phyloP scores from a whole-genome alignment of 64 coral and sea anemone species.

The Montipora capricornis region DNA sequence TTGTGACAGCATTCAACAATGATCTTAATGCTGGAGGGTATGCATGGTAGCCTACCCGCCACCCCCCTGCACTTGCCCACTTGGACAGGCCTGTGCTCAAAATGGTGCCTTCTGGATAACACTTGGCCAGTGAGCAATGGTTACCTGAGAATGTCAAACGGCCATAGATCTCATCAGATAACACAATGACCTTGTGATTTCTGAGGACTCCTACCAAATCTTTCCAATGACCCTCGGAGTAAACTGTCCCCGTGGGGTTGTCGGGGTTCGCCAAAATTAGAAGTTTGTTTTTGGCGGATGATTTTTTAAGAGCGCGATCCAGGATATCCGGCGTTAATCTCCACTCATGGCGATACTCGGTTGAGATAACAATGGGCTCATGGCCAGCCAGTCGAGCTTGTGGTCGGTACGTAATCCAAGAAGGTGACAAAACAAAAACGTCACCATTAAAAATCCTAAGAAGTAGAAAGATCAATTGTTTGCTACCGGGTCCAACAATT shows the following conservation, averaged over 20 bases:
- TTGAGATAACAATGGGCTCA: constrained; percentile 36
- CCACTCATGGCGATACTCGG: constrained; percentile 52
- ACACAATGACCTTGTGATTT: constrained; percentile 46
- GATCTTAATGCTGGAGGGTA: constrained; percentile 34
- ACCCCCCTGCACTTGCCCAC: constrained; percentile 58
- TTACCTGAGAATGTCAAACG: constrained; percentile 12
- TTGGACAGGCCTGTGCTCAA: constrained; percentile 53
- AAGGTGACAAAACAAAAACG: constrained; percentile 55
- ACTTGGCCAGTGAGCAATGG: constrained; percentile 45
- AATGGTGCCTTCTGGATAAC: constrained; percentile 53
- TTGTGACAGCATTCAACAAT: constrained; percentile 35
- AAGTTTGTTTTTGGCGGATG: constrained; percentile 35
- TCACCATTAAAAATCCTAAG: constrained; percentile 47
- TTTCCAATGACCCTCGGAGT: constrained; percentile 36
- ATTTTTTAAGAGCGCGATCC: constrained; percentile 17
- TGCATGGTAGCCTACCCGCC: constrained; percentile 62
- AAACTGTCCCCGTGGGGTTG: constrained; percentile 60
- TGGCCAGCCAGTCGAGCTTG: constrained; percentile 27
- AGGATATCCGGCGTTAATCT: constrained; percentile 34
- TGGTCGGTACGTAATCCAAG: constrained; percentile 41
- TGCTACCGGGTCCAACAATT: constrained; percentile 66
- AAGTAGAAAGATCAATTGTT: constrained; percentile 48
- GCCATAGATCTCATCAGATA: constrained; percentile 71
- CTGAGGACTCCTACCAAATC: constrained; percentile 11
- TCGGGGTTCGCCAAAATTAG: constrained; percentile 51